Evolutionary conservation across 2,113 vertebrate species (phyloP), one percentile per base, ranked within the genome.

Genomic region (Lagenorhynchus albirostris): DNA sequence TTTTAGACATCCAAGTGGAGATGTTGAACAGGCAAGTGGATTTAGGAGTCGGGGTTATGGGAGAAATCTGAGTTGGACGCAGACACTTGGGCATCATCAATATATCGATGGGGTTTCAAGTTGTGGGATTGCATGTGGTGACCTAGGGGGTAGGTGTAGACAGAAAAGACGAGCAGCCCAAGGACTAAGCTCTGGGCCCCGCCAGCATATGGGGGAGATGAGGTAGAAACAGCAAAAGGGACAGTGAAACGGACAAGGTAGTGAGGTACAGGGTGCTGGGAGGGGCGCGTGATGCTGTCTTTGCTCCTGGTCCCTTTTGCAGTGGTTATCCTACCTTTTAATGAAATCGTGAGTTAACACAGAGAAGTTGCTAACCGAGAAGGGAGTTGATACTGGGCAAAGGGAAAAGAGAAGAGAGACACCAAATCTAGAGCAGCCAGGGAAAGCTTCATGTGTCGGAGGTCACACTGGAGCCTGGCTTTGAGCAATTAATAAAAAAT

Each of bases 61-160:
- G 29, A 53, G 73, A 9, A 25, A 44, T 25, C 41, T 8, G 55
- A 47, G 58, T 15, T 5, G 33, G 71, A 18, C 7, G 2, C 23
- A 58, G 8, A 25, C 6, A 1, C 31, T 3, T 31, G 31, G 38
- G 53, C 1, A 18, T 67, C 53, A 20, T 10, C n/a, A 18, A 67
- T 4, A 1, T 25, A 12, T 36, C 6, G 4, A 12, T 7, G 53
- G 70, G 23, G 41, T 44, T 58, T 58, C 58, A 13, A 47, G 18
- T 9, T 1, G 0, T 9, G 31, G 67, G 38, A 14, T 8, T 20
- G 25, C 29, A 1, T 1, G 26, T 6, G 21, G 63, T 86, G 77
- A 18, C 17, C 23, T 3, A 2, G 29, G 41, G 23, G 58, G 18
- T 6, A 50, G 47, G 50, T 31, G 4, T 9, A 26, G n/a, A 91